These are phyloP conservation scores for Sicus ferrugineus DNA, from an alignment of 2,888 invertebrate genomes.

Conservation along the genomic window DNA sequence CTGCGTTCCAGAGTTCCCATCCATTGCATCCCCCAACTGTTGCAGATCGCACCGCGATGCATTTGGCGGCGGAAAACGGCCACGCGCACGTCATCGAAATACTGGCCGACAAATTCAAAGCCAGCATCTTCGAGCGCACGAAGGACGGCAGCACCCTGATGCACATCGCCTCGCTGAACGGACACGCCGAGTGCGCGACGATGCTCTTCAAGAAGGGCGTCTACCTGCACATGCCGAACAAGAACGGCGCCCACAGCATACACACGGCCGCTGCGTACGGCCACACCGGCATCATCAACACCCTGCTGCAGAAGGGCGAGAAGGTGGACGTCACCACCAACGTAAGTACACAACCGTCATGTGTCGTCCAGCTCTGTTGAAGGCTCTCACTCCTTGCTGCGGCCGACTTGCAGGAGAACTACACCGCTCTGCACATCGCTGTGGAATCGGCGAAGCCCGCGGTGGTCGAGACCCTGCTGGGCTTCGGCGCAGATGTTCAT, in stretches of 20 bases:
- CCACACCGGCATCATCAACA: slow-evolving; percentile 96
- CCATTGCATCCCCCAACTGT: too few species aligned
- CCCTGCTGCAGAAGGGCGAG: slow-evolving; percentile 93
- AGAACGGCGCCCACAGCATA: slow-evolving; percentile 92
- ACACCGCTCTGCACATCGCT: slow-evolving; percentile 97
- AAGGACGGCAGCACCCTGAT: slow-evolving; percentile 98
- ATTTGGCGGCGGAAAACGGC: slow-evolving; percentile 96
- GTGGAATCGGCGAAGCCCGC: slow-evolving; percentile 93
- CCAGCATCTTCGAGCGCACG: slow-evolving; percentile 94
- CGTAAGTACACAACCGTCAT: slow-evolving; percentile 67
- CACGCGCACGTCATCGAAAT: slow-evolving; percentile 95
- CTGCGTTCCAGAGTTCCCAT: too few species aligned
- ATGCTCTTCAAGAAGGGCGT: slow-evolving; percentile 99
- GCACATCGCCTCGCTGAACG: slow-evolving; percentile 97
- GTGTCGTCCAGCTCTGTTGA: background rate
- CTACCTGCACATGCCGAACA: slow-evolving; percentile 99
- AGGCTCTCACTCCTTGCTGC: background rate
- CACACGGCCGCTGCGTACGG: slow-evolving; percentile 98
- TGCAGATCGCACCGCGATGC: slow-evolving; percentile 93
- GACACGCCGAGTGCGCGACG: slow-evolving; percentile 97
- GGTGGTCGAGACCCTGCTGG: slow-evolving; percentile 93
- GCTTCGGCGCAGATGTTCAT: slow-evolving; percentile 97
- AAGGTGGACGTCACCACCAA: slow-evolving; percentile 95
- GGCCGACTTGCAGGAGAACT: slow-evolving; percentile 78
- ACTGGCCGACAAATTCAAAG: slow-evolving; percentile 96